Base-by-base conservation (phyloP, 2,888 invertebrate genomes). In the Bedellia somnulentella region DNA sequence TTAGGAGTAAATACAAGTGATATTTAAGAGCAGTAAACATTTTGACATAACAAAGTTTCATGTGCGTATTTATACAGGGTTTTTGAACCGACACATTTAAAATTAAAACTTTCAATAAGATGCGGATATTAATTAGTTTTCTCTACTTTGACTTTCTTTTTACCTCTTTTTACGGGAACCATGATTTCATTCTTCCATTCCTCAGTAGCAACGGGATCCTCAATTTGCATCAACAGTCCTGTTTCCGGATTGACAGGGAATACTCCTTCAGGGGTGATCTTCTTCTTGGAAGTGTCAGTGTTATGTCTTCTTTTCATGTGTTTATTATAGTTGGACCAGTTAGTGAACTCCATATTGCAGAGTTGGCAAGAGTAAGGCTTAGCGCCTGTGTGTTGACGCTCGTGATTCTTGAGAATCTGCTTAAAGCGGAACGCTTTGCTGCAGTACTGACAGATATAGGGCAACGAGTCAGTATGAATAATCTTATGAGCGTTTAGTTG, bases 321-420 rank as follows among this genome's bases (percentile, higher is more conserved):
- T 43, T 89, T 89, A 45, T 88, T 88, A 44, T 87, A 88, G 58
- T 89, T 89, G 0, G 88, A 87, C 87, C 88, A 88, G 49, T 89
- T 88, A 0, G 87, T 87, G 41, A 89, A 89, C 45, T 87, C 66
- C 68, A 75, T 68, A 32, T 83, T 81, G 45, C 89, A 89, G 37
- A 83, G 81, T 18, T 80, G 54, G 43, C 89, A 89, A 1, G 83
- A 80, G 47, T 88, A 89, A 0, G 88, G 89, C 17, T 86, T 79
- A 21, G 83, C 85, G 0, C 81, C 83, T 0, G 83, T 84, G 40
- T 89, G 89, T 41, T 85, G 85, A 9, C 87, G 60, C 34, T 85
- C 78, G 49, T 89, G 89, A n/a, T 85, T 84, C 44, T 85, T 85
- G 31, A 73, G 35, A 6, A 87, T 86, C 37, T 87, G 87, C 50